Base-by-base conservation (phyloP, 2,113 vertebrate genomes). In the Taurulus bubalis region DNA sequence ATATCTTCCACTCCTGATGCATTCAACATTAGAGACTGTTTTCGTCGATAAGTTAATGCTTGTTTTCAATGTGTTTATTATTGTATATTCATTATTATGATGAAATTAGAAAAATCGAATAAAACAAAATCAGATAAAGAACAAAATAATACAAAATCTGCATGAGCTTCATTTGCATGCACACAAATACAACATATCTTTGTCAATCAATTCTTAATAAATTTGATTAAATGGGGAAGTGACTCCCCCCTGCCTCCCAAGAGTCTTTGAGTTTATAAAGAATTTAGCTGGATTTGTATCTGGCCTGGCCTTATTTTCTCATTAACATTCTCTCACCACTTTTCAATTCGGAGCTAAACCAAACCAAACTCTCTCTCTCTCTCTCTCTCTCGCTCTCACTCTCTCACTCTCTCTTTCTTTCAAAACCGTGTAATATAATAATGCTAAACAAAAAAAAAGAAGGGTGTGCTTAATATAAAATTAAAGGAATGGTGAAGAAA, bases 321-420 rank as follows among this genome's bases (percentile, higher is more conserved):
- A 91, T 93, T 93, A 92, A 88, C 91, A 86, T 79, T 91, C 74
- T 75, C 66, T 82, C 64, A 77, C 70, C 79, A 38, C 74, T 75
- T 89, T 84, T 73, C 77, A 83, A 47, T 85, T 75, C 77, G 66
- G 59, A 68, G 38, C 58, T 67, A 10, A 71, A 81, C 45, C 34
- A 66, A 77, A 82, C 49, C 79, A 36, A 34, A 34, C 38, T 40
- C 38, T 40, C 49, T 18, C 32, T n/a, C 32, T 22, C 30, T 22
- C 59, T 34, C 30, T 20, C 59, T 20, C 30, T 28, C 55, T 56
- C 47, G 24, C 14, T 18, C 55, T 22, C 30, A 10, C 28, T 62
- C 59, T 20, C 59, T 34, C 16, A 34, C 59, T 59, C 28, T 8
- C 26, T 30, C 58, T 11, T 8, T 34, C 32, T 14, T 16, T 49